These are phyloP conservation scores for Lethocerus indicus DNA, from an alignment of 1,140 invertebrate genomes.

Conservation along the genomic window DNA sequence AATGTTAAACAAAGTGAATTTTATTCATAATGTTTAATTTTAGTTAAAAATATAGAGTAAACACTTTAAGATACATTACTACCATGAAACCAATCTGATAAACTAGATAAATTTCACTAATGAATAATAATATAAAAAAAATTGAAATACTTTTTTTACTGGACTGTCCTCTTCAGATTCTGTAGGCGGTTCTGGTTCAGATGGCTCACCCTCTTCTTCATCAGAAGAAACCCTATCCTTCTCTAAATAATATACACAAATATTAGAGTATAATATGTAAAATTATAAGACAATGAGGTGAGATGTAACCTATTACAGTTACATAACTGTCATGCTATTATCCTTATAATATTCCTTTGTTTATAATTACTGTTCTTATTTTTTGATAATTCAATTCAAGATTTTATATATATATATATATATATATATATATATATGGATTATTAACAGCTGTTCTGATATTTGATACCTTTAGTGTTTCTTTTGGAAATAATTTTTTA, in stretches of 20 bases:
- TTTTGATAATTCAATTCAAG: too few relatives aligned
- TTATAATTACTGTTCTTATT: too few relatives aligned
- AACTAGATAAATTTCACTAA: neutral
- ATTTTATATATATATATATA: too few relatives aligned
- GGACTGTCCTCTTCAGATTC: conserved; percentile 25
- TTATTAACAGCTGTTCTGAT: too few relatives aligned
- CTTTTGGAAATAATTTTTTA: too few relatives aligned
- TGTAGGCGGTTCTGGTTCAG: conserved; percentile 19
- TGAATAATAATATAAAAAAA: conserved; percentile 3
- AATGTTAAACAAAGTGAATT: neutral
- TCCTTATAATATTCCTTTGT: too few relatives aligned
- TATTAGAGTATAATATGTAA: neutral
- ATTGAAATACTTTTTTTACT: conserved; percentile 18
- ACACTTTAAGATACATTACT: neutral
- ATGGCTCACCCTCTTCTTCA: conserved; percentile 11
- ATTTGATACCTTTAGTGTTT: too few relatives aligned
- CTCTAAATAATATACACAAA: conserved; percentile 4
- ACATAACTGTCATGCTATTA: too few relatives aligned
- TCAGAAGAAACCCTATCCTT: conserved; percentile 4
- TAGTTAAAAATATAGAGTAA: too few relatives aligned
- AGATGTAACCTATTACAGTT: too few relatives aligned
- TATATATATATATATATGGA: too few relatives aligned
- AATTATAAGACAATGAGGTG: too few relatives aligned
- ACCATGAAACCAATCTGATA: neutral
- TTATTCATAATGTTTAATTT: neutral